Percentiles rank a stretch among this genome's conserved stretches.
Conservation (phyloP, 2,113 vertebrate species). For the Corythaixoides concolor region DNA sequence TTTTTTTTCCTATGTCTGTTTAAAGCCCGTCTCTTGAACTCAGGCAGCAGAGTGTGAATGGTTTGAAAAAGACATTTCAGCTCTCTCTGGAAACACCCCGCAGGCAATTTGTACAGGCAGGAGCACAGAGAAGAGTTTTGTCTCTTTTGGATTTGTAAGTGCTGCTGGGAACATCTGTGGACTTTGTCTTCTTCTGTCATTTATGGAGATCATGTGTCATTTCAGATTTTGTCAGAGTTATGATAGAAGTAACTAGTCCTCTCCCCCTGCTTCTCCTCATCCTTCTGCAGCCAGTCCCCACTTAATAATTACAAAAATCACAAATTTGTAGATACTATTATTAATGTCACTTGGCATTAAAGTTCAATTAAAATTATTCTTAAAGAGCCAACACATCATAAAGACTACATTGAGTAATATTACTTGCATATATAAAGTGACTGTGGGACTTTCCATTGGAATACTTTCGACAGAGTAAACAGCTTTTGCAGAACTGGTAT, state of each 20-base stretch:
- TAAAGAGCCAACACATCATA: background rate
- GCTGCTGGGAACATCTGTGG: constrained; percentile 46
- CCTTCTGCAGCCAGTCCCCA: background rate
- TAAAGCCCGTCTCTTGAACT: constrained; percentile 12
- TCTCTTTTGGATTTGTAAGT: constrained; percentile 41
- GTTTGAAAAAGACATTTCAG: constrained; percentile 55
- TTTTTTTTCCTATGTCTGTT: background rate
- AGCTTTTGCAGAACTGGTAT: background rate
- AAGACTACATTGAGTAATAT: background rate
- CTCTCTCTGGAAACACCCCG: constrained; percentile 20
- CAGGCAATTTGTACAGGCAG: constrained; percentile 53
- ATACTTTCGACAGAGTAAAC: background rate
- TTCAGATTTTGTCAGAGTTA: constrained; percentile 47
- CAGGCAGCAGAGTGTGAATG: constrained; percentile 4
- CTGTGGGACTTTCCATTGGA: background rate
- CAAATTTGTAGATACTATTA: background rate
- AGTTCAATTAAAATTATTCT: background rate
- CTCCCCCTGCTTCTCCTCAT: background rate
- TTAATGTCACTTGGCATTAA: background rate
- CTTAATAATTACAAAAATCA: background rate
- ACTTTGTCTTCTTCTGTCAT: constrained; percentile 21
- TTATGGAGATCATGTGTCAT: constrained; percentile 23
- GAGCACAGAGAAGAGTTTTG: constrained; percentile 48
- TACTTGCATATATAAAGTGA: background rate
- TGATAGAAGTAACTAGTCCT: background rate